These are phyloP conservation scores for Aphidius colemani DNA, from an alignment of 2,888 invertebrate genomes.

Conservation along the genomic window DNA sequence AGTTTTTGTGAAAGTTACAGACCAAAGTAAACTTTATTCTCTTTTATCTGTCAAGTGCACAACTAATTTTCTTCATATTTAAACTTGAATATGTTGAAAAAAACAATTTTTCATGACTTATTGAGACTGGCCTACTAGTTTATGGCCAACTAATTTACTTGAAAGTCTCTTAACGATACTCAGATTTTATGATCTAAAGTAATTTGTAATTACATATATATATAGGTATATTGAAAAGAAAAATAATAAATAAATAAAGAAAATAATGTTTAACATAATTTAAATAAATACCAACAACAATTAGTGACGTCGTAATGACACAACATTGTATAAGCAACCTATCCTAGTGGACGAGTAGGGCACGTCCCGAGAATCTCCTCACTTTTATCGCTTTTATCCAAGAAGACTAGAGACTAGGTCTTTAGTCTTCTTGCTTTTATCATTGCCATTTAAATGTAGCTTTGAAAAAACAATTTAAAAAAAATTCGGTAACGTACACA, in stretches of 20 bases:
- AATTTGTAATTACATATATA: neutral
- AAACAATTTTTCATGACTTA: conserved; percentile 22
- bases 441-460: conserved; percentile 26
- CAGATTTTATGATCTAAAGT: neutral
- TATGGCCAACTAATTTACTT: too few species aligned
- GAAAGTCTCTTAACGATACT: conserved; percentile 26
- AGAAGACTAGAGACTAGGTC: too few species aligned
- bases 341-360: conserved; percentile 55
- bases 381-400: too few species aligned
- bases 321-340: conserved; percentile 56
- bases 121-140: too few species aligned
- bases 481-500: too few species aligned
- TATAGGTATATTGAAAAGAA: conserved; percentile 28
- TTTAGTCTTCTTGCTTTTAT: conserved; percentile 30
- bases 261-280: conserved; percentile 27
- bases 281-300: conserved; percentile 32
- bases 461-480: conserved; percentile 17
- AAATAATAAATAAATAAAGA: conserved; percentile 37
- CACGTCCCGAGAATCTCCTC: conserved; percentile 35
- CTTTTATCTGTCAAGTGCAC: too few species aligned
- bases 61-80: conserved; percentile 13
- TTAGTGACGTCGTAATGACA: conserved; percentile 47
- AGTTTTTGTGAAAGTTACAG: too few species aligned
- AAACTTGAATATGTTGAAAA: conserved; percentile 24
- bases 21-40: too few species aligned